Evolutionary conservation across 2,113 vertebrate genomes (phyloP).

Genomic region (Nothocercus nigrocapillus): DNA sequence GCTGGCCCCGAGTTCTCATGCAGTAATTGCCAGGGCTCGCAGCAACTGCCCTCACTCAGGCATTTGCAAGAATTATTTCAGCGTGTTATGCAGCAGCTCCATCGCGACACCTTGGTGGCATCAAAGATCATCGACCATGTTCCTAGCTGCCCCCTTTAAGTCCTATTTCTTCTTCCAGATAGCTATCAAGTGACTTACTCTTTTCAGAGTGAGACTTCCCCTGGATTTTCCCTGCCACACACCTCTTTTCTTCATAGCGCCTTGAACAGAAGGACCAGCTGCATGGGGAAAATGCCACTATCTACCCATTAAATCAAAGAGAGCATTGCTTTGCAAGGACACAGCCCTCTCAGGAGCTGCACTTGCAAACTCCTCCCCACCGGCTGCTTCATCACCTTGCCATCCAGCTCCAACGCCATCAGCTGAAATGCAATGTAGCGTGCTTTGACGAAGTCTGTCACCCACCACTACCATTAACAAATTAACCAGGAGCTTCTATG

Average conservation of each 20-base stretch:
- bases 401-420: too few relatives aligned
- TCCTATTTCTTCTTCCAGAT: not conserved
- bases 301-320: not conserved
- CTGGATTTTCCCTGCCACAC: fast-evolving
- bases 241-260: not conserved
- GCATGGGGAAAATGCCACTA: too few relatives aligned
- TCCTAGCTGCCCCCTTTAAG: not conserved
- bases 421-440: not conserved
- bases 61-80: not conserved
- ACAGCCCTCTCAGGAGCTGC: too few relatives aligned
- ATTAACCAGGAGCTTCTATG: not conserved
- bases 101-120: not conserved
- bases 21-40: not conserved
- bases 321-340: not conserved
- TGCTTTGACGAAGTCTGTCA: not conserved
- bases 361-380: too few relatives aligned
- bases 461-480: not conserved
- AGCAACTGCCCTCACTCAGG: not conserved
- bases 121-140: not conserved
- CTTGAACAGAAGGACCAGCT: not conserved
- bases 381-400: too few relatives aligned
- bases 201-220: not conserved
- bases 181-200: not conserved
- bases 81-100: not conserved
- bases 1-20: fast-evolving